A percentile compares a stretch with the other conserved stretches of the same genome.
These are phyloP conservation scores for Eurosta solidaginis DNA, from an alignment of 1,140 invertebrate species.

Conservation along the genomic window DNA sequence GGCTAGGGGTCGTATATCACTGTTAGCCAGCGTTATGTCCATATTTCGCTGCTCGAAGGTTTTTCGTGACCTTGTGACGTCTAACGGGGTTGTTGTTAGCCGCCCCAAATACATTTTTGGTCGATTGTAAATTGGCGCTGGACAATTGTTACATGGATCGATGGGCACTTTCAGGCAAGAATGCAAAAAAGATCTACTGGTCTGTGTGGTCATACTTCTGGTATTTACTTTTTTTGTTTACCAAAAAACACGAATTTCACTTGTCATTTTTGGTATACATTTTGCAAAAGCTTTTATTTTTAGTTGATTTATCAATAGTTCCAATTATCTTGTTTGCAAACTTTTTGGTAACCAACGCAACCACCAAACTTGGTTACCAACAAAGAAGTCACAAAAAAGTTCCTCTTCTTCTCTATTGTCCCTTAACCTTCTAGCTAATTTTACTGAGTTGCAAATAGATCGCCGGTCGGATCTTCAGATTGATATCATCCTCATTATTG, in stretches of 20 bases:
- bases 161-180: conserved; percentile 55
- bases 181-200: conserved; percentile 42
- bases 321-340: background rate
- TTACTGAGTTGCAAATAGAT: too few relatives aligned
- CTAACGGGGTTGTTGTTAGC: background rate
- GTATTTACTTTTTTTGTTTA: background rate
- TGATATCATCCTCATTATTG: too few relatives aligned
- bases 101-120: conserved; percentile 48
- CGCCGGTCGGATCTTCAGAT: too few relatives aligned
- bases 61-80: background rate
- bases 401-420: too few relatives aligned
- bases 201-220: conserved; percentile 31
- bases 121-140: conserved; percentile 55
- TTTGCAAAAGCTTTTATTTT: background rate
- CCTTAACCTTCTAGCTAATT: too few relatives aligned
- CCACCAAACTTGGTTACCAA: too few relatives aligned
- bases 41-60: background rate
- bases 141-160: conserved; percentile 57
- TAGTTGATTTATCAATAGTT: conserved; percentile 29
- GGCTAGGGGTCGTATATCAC: conserved; percentile 49
- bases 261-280: background rate
- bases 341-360: conserved; percentile 19
- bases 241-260: background rate
- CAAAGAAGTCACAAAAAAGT: too few relatives aligned
- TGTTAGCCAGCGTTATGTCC: conserved; percentile 28